These are phyloP conservation scores for Amphiprion ocellaris DNA, from an alignment of 2,113 vertebrate species.

Conservation along the genomic window DNA sequence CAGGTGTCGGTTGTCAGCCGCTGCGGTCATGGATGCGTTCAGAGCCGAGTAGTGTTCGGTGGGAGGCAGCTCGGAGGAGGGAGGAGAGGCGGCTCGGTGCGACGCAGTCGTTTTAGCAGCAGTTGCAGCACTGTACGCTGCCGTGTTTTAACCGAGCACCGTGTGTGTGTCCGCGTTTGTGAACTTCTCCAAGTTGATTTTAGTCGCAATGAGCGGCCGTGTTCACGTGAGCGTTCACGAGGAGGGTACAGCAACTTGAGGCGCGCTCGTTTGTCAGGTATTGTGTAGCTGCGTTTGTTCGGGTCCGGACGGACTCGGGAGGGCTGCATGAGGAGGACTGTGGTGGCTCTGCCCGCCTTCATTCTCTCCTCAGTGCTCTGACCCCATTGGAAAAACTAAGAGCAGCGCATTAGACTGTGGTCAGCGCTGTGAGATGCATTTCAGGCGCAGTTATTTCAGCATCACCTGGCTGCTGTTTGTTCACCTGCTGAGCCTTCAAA, in stretches of 20 bases:
- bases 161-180: background rate
- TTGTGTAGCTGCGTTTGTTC: background rate
- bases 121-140: background rate
- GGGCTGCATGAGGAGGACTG: conserved; percentile 21
- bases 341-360: background rate
- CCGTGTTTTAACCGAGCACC: conserved; percentile 14
- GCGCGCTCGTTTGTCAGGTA: conserved; percentile 36
- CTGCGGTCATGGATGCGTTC: conserved; percentile 42
- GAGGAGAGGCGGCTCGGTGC: conserved; percentile 37
- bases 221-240: conserved; percentile 26
- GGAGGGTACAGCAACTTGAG: conserved; percentile 16
- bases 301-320: background rate
- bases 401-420: conserved; percentile 8
- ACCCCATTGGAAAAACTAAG: background rate
- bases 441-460: conserved; percentile 5
- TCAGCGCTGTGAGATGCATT: background rate
- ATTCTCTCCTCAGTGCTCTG: background rate
- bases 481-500: background rate
- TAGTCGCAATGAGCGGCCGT: conserved; percentile 16
- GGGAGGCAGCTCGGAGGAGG: conserved; percentile 40
- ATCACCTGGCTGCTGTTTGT: conserved; percentile 9
- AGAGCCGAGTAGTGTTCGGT: conserved; percentile 28
- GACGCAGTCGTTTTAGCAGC: conserved; percentile 45
- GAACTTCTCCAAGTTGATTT: conserved; percentile 20
- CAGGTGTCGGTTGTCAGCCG: conserved; percentile 26